A percentile compares a stretch with the other conserved stretches of the same genome.
Conservation (phyloP, 1,140 invertebrate species). For the Papilio helenus region DNA sequence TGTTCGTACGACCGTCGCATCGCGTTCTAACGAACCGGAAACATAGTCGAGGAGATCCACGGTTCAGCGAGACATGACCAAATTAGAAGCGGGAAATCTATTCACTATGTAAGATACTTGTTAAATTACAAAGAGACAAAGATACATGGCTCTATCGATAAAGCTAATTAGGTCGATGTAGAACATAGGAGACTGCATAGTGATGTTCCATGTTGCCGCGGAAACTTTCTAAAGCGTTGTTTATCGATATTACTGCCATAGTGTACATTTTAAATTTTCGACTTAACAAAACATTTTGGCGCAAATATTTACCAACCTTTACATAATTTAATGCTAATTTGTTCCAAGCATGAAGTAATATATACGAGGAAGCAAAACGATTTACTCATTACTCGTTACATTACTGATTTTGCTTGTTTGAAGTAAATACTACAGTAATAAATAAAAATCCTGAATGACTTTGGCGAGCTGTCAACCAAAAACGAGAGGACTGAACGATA, state of each 20-base stretch:
- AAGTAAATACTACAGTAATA: neutral
- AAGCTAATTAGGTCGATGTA: neutral
- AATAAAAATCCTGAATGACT: neutral
- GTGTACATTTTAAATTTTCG: neutral
- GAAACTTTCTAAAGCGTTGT: neutral
- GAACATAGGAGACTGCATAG: too few species aligned
- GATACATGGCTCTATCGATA: neutral
- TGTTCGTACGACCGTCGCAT: constrained; percentile 1
- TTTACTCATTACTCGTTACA: neutral
- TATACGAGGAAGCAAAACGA: neutral
- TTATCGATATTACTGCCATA: neutral
- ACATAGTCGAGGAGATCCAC: neutral
- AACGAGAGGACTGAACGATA: neutral
- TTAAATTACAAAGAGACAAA: neutral
- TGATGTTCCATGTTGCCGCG: too few species aligned
- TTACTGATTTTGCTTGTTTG: neutral
- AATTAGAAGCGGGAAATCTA: neutral
- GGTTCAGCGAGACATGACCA: neutral
- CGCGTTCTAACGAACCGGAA: constrained; percentile 1
- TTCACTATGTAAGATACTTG: neutral
- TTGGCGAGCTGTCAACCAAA: neutral
- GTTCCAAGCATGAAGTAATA: neutral
- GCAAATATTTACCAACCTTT: neutral
- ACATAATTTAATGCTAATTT: neutral
- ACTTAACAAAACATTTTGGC: neutral